Base-by-base conservation (phyloP, 30 jellyfish, hydroid and myxozoan genomes). In the Morbakka virulenta region DNA sequence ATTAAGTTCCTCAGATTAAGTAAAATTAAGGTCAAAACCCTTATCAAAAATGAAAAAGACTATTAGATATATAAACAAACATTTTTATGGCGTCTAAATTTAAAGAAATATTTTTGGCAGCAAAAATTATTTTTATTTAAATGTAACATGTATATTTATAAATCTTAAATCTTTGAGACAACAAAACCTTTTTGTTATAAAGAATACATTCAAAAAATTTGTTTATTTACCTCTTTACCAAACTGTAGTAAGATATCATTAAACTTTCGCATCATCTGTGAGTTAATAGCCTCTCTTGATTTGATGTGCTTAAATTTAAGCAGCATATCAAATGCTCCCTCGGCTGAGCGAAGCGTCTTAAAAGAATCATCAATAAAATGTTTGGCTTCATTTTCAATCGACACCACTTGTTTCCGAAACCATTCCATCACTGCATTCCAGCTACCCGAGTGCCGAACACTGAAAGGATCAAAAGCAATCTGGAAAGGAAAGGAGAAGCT, bases 321-420 rank as follows among this genome's bases (percentile, higher is more conserved):
- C 85, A 91, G 41, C 98, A 91, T 91, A 36, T 91, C 96, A 71
- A 91, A 91, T 21, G 98, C 98, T 2, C 98, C 98, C 49, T 84
- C 98, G 28, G 98, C 98, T 21, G 98, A 91, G 12, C 98, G 52
- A 70, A 91, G 70, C 0, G 96, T 84, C 64, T 84, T 91, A 62
- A 91, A 91, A 2, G 98, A 91, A 53, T 91, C 98, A 62, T 91
- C 98, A 48, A 91, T 91, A 77, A 91, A 91, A 67, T 91, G 98
- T 63, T 84, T 91, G 0, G 98, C 98, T 68, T 91, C 98, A 62
- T 91, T 91, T 63, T 91, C 98, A 48, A 91, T 91, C 28, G 93
- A 82, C 26, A 91, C 94, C 62, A 91, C 96, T 67, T 91, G 98
- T 82, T 91, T 91, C 48, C 93, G 77, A 63, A 91, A 91, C 88